These are phyloP conservation scores for Helleia helle DNA, from an alignment of 2,888 invertebrate species.

Conservation along the genomic window DNA sequence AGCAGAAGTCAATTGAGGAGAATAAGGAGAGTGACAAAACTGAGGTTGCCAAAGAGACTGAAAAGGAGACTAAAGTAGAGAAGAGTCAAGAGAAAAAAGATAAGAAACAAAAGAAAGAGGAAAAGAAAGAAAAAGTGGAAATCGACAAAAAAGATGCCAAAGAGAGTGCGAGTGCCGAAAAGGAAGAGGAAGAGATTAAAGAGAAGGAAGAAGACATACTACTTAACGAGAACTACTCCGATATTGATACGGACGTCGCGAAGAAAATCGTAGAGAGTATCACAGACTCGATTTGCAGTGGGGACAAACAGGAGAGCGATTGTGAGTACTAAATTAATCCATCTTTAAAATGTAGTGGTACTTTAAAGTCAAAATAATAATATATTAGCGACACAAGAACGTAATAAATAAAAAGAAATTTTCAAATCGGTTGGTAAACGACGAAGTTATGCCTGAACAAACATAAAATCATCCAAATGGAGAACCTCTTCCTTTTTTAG, in stretches of 20 bases:
- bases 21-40: constrained; percentile 49
- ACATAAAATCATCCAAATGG: no score
- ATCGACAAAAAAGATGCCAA: constrained; percentile 40
- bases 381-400: no score
- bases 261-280: constrained; percentile 94
- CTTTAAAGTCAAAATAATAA: no score
- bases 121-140: constrained; percentile 38
- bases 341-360: no score
- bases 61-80: constrained; percentile 31
- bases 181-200: constrained; percentile 19
- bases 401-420: no score
- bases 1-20: constrained; percentile 54
- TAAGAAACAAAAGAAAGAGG: constrained; percentile 47
- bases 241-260: constrained; percentile 86
- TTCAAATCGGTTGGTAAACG: no score
- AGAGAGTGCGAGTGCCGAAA: constrained; percentile 25
- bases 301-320: constrained; percentile 82
- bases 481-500: no score
- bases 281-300: constrained; percentile 82
- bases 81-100: constrained; percentile 42
- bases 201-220: constrained; percentile 38
- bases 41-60: constrained; percentile 39
- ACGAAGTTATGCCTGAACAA: no score
- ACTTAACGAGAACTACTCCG: constrained; percentile 61
- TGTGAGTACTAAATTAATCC: constrained; percentile 37